These are phyloP conservation scores for Zootoca vivipara DNA, from an alignment of 2,113 vertebrate species.

Conservation along the genomic window DNA sequence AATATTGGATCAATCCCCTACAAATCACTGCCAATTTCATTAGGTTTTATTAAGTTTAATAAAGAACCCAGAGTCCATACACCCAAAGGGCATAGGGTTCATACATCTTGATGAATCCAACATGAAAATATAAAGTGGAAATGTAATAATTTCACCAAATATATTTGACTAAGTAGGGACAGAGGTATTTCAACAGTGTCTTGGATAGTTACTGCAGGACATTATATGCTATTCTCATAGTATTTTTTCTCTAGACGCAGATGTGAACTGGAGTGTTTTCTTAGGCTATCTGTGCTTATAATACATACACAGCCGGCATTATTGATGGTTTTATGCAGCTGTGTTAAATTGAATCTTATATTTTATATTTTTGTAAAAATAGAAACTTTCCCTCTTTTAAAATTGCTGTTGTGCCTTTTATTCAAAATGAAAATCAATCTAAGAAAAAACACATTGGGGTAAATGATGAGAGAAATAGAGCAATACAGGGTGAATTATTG, in stretches of 20 bases:
- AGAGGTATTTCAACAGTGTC: not conserved
- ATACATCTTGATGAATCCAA: not conserved
- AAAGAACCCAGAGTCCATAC: not conserved
- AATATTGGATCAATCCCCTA: not conserved
- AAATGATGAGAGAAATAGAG: conserved; percentile 71
- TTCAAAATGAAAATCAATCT: conserved; percentile 62
- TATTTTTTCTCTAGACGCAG: conserved; percentile 12
- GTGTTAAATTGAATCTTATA: not conserved
- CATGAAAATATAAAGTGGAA: not conserved
- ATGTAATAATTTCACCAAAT: not conserved
- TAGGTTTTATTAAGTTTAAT: not conserved
- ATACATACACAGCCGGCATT: not conserved
- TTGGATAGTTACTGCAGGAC: accelerated
- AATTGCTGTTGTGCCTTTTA: conserved; percentile 48
- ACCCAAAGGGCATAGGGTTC: not conserved
- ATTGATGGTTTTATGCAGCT: conserved; percentile 8
- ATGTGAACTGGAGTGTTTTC: not conserved
- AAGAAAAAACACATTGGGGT: conserved; percentile 70
- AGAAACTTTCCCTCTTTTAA: conserved; percentile 40
- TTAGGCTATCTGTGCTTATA: not conserved
- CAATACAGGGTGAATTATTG: conserved; percentile 56
- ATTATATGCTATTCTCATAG: not conserved
- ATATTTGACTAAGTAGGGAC: not conserved
- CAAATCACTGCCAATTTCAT: not conserved
- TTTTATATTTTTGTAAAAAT: conserved; percentile 59